Conservation (phyloP, 2,888 invertebrate species). For the Leucophora obtusa region DNA sequence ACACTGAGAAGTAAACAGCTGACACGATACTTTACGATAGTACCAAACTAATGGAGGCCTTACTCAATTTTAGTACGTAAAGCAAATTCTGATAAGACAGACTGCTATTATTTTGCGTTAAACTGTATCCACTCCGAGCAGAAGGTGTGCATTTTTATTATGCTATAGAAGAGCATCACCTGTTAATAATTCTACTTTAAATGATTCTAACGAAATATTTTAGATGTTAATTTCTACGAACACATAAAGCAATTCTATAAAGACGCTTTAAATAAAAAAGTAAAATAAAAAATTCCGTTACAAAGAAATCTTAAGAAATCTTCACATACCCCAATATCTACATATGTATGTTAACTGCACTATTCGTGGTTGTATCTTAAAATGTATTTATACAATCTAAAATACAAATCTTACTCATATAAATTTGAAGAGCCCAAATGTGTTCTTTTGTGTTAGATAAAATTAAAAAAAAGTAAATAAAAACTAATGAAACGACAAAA, state of each 20-base stretch:
- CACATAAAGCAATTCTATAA: constrained; percentile 15
- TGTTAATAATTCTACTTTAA: constrained; percentile 43
- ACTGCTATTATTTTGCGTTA: too few species aligned
- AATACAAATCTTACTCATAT: constrained; percentile 52
- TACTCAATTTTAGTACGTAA: too few species aligned
- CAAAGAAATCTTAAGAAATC: too few species aligned
- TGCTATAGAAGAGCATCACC: constrained; percentile 46
- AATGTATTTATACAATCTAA: constrained; percentile 49
- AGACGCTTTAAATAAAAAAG: constrained; percentile 33
- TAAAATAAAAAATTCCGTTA: constrained; percentile 9
- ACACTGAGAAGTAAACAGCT: too few species aligned
- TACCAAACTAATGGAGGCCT: too few species aligned
- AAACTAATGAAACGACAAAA: constrained; percentile 6
- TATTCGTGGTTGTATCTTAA: constrained; percentile 42
- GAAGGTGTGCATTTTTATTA: constrained; percentile 26
- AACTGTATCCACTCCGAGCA: too few species aligned
- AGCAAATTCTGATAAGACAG: too few species aligned
- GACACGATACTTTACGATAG: too few species aligned
- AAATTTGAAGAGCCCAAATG: constrained; percentile 47
- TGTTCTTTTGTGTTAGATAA: constrained; percentile 44
- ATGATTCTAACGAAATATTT: constrained; percentile 44
- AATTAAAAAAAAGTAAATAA: constrained; percentile 27
- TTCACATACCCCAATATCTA: not conserved
- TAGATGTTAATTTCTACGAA: constrained; percentile 51
- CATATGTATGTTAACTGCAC: too few species aligned